These are phyloP conservation scores for Cherax destructor DNA, from an alignment of 1,140 invertebrate species.

Conservation along the genomic window DNA sequence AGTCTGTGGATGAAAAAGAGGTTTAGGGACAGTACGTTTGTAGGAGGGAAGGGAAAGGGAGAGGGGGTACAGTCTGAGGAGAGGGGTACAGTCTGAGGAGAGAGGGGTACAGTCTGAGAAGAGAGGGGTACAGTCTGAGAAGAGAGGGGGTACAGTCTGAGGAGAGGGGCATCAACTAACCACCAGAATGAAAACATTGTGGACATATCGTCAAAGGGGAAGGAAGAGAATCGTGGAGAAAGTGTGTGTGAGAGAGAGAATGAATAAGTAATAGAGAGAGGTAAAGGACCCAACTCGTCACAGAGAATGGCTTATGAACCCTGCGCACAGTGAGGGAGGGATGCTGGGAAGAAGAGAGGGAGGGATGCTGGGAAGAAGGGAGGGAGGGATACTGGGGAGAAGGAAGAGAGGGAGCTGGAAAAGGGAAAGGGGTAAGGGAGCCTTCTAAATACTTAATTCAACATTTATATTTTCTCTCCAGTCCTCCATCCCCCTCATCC, in stretches of 20 bases:
- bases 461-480: constrained; percentile 16
- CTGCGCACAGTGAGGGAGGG: constrained; percentile 11
- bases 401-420: no score
- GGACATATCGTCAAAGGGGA: constrained; percentile 21
- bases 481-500: neutral
- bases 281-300: constrained; percentile 35
- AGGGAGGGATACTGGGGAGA: no score
- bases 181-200: constrained; percentile 34
- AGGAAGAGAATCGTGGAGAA: constrained; percentile 28
- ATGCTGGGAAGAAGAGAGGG: neutral
- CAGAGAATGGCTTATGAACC: constrained; percentile 44
- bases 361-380: neutral
- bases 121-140: neutral
- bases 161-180: constrained; percentile 6
- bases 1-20: no score
- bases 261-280: constrained; percentile 29
- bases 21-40: no score
- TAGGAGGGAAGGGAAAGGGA: neutral
- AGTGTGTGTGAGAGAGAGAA: constrained; percentile 46
- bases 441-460: constrained; percentile 32
- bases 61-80: neutral
- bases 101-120: neutral
- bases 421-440: neutral
- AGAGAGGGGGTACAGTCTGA: neutral
- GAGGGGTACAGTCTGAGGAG: neutral